These are phyloP conservation scores for Siniperca chuatsi DNA, from an alignment of 2,113 vertebrate species.

Conservation along the genomic window DNA sequence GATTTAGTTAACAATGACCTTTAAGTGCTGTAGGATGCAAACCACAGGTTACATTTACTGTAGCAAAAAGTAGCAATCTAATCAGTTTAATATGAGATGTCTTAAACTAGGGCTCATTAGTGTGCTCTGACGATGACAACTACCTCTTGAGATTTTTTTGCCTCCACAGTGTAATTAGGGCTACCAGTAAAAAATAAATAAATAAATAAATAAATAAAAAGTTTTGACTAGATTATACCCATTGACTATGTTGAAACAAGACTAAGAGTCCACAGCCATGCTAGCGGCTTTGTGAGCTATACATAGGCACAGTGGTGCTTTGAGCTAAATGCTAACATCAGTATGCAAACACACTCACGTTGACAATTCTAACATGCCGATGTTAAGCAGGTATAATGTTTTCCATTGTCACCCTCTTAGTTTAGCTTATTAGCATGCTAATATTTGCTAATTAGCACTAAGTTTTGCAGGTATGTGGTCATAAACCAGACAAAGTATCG, in stretches of 20 bases:
- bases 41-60: slow-evolving; percentile 15
- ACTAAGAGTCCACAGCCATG: neutral
- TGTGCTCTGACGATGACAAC: neutral
- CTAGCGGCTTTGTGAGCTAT: neutral
- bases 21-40: slow-evolving; percentile 14
- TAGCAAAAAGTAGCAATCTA: slow-evolving; percentile 13
- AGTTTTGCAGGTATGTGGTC: neutral
- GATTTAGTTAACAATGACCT: slow-evolving; percentile 27
- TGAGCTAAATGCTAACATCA: neutral
- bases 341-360: neutral
- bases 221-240: slow-evolving; percentile 12
- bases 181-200: neutral
- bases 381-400: neutral
- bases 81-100: slow-evolving; percentile 13
- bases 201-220: neutral
- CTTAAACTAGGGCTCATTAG: slow-evolving; percentile 28
- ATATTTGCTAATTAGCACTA: neutral
- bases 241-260: neutral
- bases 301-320: neutral
- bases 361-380: neutral
- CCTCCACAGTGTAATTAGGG: slow-evolving; percentile 16
- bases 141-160: slow-evolving; percentile 1
- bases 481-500: neutral
- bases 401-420: neutral
- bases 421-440: neutral